Evolutionary conservation across 1,140 invertebrate species (phyloP).

Genomic region (Hesperophylax magnus): DNA sequence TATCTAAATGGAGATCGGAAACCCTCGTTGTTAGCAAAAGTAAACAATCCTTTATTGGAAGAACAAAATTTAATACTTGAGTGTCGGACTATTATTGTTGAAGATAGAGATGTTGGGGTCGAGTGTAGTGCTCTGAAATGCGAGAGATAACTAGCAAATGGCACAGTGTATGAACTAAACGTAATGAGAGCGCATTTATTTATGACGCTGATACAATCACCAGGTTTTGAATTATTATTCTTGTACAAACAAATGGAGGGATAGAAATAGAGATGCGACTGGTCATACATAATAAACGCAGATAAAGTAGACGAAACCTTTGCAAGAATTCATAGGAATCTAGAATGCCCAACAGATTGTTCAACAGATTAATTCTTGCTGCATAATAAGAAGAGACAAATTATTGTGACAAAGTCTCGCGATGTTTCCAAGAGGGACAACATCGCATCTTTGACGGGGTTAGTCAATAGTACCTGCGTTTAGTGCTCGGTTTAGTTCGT

Average conservation of each 20-base stretch:
- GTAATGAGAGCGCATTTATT: too few species aligned
- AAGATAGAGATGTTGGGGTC: conserved; percentile 17
- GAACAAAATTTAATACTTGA: conserved; percentile 11
- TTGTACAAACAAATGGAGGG: too few species aligned
- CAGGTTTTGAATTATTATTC: too few species aligned
- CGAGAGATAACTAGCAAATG: not conserved
- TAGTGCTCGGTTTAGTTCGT: not conserved
- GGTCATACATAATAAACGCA: too few species aligned
- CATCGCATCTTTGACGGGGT: not conserved
- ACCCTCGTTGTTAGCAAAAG: conserved; percentile 28
- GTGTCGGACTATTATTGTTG: conserved; percentile 22
- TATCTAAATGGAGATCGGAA: conserved; percentile 36
- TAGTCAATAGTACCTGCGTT: not conserved
- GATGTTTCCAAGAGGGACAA: not conserved
- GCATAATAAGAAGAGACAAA: too few species aligned
- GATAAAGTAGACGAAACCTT: too few species aligned
- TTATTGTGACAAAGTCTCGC: not conserved
- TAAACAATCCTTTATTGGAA: conserved; percentile 18
- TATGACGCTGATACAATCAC: too few species aligned
- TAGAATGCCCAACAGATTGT: too few species aligned
- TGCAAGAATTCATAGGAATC: too few species aligned
- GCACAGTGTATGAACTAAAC: too few species aligned
- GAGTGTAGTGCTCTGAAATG: not conserved
- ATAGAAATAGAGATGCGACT: too few species aligned
- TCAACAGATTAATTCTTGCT: too few species aligned